A percentile compares a stretch with the other conserved stretches of the same genome.
Evolutionary conservation across 2,888 invertebrate species (phyloP).

Genomic region (Cephonodes hylas): DNA sequence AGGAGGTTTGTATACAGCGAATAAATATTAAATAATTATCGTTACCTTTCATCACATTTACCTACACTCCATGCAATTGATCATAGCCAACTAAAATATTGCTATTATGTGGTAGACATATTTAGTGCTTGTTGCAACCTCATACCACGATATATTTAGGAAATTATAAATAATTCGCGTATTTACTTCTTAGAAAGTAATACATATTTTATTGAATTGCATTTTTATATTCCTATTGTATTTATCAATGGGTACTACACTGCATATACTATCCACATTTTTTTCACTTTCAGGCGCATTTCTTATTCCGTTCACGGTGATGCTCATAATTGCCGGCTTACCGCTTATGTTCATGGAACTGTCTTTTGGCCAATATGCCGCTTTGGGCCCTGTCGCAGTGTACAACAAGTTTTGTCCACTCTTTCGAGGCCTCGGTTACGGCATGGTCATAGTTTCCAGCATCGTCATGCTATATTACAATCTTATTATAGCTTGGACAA

Average conservation of each 20-base stretch:
- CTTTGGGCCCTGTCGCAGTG: constrained; percentile 88
- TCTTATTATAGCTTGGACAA: constrained; percentile 89
- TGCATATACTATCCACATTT: background rate
- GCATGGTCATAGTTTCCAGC: constrained; percentile 88
- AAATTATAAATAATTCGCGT: background rate
- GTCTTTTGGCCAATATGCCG: constrained; percentile 92
- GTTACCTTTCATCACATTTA: background rate
- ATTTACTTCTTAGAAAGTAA: too few relatives aligned
- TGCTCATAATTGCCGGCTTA: constrained; percentile 89
- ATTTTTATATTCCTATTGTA: background rate
- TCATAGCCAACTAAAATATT: background rate
- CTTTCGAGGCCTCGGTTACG: constrained; percentile 87
- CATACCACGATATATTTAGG: background rate
- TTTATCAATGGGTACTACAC: background rate
- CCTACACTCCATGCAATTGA: background rate
- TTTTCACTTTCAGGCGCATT: constrained; percentile 84
- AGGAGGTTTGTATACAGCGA: constrained; percentile 74
- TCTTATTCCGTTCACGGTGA: constrained; percentile 90
- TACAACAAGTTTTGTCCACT: constrained; percentile 90
- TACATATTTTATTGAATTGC: too few relatives aligned
- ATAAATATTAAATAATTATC: background rate
- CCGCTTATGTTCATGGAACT: constrained; percentile 93
- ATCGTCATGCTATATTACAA: constrained; percentile 89
- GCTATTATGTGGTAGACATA: background rate
- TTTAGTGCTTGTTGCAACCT: background rate